Conservation (phyloP, 2,113 vertebrate species). For the Cinclus cinclus region DNA sequence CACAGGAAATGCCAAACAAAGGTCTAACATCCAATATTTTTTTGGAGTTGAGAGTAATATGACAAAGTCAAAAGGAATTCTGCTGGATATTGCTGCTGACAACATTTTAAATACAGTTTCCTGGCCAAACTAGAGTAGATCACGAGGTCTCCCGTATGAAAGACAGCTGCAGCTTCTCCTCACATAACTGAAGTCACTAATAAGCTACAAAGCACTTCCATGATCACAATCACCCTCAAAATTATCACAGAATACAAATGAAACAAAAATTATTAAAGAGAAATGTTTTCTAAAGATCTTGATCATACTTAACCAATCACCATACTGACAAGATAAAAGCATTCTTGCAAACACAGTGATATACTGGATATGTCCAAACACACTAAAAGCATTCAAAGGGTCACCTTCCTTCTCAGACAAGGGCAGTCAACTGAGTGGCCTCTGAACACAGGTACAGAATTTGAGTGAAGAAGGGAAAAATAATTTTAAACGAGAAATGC, state of each 20-base stretch:
- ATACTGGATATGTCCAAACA: background rate
- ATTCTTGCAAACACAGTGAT: background rate
- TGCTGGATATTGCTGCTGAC: background rate
- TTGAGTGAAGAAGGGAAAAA: background rate
- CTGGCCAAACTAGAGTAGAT: background rate
- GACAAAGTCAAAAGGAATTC: background rate
- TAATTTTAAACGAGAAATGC: background rate
- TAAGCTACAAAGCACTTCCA: conserved; percentile 8
- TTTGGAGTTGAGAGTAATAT: background rate
- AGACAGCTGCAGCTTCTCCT: background rate
- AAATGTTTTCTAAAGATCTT: background rate
- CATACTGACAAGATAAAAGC: background rate
- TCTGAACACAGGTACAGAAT: background rate
- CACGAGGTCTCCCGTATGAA: background rate
- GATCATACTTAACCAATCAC: background rate
- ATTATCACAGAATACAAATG: conserved; percentile 46
- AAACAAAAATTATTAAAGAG: conserved; percentile 37
- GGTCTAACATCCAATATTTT: background rate
- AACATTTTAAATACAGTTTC: background rate
- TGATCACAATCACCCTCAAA: background rate
- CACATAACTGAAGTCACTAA: conserved; percentile 15
- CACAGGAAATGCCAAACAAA: background rate
- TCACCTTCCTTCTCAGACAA: background rate
- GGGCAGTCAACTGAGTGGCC: background rate
- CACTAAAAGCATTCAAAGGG: background rate